A percentile compares a stretch with the other conserved stretches of the same genome.
Conservation (phyloP, 2,888 invertebrate genomes). For the Calephelis perditalis region DNA sequence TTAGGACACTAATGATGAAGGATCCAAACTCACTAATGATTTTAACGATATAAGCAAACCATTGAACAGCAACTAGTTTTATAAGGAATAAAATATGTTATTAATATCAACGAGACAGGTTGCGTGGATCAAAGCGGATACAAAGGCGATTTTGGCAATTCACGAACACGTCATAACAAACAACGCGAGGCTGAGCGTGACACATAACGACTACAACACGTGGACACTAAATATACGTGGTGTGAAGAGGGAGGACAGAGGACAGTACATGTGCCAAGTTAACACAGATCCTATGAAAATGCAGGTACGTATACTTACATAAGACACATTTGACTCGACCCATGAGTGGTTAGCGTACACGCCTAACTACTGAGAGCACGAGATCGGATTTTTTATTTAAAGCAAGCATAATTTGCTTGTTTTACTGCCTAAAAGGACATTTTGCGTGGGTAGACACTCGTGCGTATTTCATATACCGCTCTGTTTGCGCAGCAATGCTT, state of each 20-base stretch:
- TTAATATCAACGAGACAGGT: conserved; percentile 78
- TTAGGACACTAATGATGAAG: no score
- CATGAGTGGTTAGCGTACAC: no score
- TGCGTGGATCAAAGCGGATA: conserved; percentile 96
- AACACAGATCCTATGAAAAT: conserved; percentile 97
- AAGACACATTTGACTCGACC: no score
- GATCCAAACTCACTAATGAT: no score
- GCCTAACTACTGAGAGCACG: no score
- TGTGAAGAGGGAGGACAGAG: conserved; percentile 91
- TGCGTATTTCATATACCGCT: no score
- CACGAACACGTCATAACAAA: conserved; percentile 96
- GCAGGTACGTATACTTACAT: conserved; percentile 80
- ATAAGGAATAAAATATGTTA: conserved; percentile 9
- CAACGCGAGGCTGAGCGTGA: conserved; percentile 92
- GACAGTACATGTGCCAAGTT: conserved; percentile 96
- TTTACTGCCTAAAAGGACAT: no score
- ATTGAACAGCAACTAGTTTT: no score
- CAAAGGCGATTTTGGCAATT: conserved; percentile 94
- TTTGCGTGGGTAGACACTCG: no score
- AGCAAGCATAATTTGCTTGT: no score
- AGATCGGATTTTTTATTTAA: no score
- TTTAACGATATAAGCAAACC: not conserved
- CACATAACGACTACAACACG: conserved; percentile 94
- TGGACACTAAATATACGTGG: conserved; percentile 94
- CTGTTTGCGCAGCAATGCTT: no score